Evolutionary conservation across 2,888 invertebrate genomes (phyloP).

Genomic region (Trissonchulus latispiculum): DNA sequence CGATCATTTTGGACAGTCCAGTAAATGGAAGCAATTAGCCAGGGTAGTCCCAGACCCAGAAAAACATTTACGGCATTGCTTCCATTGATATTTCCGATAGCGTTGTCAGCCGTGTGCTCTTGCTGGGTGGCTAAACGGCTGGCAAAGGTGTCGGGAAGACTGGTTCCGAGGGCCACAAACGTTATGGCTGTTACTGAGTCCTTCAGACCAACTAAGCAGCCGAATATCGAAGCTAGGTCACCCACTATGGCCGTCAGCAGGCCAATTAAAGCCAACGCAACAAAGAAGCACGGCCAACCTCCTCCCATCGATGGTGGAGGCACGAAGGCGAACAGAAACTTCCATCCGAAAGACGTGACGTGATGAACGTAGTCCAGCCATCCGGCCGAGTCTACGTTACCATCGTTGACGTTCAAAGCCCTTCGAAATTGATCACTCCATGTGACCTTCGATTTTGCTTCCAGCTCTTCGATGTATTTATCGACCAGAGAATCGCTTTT

Average conservation of each 20-base stretch:
- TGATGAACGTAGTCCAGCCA: slow-evolving; percentile 52
- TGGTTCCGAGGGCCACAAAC: slow-evolving; percentile 55
- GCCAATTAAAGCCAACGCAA: slow-evolving; percentile 52
- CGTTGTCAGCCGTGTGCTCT: slow-evolving; percentile 55
- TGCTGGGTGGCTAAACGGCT: slow-evolving; percentile 52
- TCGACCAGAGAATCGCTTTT: not conserved
- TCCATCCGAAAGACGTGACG: slow-evolving; percentile 54
- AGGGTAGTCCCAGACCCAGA: slow-evolving; percentile 55
- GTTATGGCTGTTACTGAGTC: slow-evolving; percentile 49
- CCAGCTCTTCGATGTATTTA: not conserved
- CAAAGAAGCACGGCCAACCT: slow-evolving; percentile 54
- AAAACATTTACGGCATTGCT: slow-evolving; percentile 58
- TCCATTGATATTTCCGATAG: slow-evolving; percentile 56
- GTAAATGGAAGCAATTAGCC: too few species aligned
- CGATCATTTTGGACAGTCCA: too few species aligned
- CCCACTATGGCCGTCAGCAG: slow-evolving; percentile 54
- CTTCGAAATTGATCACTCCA: slow-evolving; percentile 47
- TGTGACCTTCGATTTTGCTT: too few species aligned
- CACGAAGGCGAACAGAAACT: slow-evolving; percentile 51
- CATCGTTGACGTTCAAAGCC: slow-evolving; percentile 55
- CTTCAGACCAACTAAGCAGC: slow-evolving; percentile 53
- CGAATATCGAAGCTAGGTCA: slow-evolving; percentile 54
- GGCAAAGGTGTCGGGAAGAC: slow-evolving; percentile 55
- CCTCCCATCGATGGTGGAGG: slow-evolving; percentile 50
- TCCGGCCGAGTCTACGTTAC: slow-evolving; percentile 53